phyloP scores from a whole-genome alignment of 2,888 invertebrate genomes.

The Pimpla rufipes region DNA sequence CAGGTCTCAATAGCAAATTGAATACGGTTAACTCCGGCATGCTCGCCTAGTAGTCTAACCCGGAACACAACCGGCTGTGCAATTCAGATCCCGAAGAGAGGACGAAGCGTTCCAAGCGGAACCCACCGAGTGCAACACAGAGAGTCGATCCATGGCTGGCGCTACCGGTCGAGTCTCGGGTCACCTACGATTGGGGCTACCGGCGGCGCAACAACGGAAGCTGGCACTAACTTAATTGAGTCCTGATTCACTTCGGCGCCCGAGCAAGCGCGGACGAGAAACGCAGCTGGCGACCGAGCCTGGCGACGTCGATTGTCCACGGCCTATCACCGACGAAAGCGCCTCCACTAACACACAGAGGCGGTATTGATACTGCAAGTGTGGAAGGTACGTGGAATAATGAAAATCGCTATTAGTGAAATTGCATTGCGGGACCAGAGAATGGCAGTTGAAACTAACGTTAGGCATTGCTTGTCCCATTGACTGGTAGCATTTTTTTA shows the following conservation, averaged over 20 bases:
- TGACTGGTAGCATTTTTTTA: not conserved
- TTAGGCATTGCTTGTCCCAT: not conserved
- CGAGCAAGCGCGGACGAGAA: constrained; percentile 9
- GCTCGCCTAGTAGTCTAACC: constrained; percentile 50
- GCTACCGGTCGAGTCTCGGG: constrained; percentile 52
- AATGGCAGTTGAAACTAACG: not conserved
- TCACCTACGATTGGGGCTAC: constrained; percentile 56
- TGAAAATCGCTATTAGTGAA: constrained; percentile 73
- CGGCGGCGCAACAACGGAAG: constrained; percentile 23
- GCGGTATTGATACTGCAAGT: not conserved
- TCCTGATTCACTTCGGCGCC: constrained; percentile 52
- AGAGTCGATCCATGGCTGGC: constrained; percentile 17
- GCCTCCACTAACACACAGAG: not conserved
- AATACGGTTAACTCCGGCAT: constrained; percentile 64
- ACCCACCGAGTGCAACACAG: not conserved
- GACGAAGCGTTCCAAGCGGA: constrained; percentile 26
- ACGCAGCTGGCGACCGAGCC: constrained; percentile 26
- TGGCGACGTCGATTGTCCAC: constrained; percentile 20
- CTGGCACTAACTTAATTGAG: constrained; percentile 63
- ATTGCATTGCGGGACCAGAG: constrained; percentile 37
- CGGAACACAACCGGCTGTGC: constrained; percentile 43
- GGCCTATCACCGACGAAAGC: not conserved
- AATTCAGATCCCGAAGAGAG: constrained; percentile 35
- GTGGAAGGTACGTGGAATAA: constrained; percentile 66
- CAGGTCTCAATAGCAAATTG: constrained; percentile 63